A percentile compares a stretch with the other conserved stretches of the same genome.
These are phyloP conservation scores for Ophiodon elongatus DNA, from an alignment of 2,113 vertebrate species.

Conservation along the genomic window DNA sequence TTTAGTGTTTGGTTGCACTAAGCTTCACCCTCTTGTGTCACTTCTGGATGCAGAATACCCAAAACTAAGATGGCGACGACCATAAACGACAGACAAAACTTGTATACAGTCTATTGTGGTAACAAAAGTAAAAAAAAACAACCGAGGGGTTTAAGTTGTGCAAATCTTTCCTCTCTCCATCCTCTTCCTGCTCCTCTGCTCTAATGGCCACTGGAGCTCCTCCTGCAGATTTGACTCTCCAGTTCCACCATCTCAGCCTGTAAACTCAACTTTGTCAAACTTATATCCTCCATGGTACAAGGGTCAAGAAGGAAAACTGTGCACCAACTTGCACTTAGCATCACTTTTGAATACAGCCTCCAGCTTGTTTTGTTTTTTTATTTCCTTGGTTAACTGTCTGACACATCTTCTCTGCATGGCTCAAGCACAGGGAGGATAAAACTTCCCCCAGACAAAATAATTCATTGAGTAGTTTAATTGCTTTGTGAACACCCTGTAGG, in stretches of 20 bases:
- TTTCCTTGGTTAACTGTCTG: conserved; percentile 32
- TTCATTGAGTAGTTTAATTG: neutral
- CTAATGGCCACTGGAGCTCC: neutral
- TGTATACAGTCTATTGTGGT: neutral
- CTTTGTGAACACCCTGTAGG: conserved; percentile 22
- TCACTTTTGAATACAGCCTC: conserved; percentile 11
- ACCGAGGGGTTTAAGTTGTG: neutral
- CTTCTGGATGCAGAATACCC: too few species aligned
- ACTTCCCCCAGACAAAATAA: conserved; percentile 9
- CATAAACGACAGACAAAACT: too few species aligned
- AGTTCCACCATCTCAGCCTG: conserved; percentile 2
- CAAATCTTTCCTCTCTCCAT: neutral
- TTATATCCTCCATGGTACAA: neutral
- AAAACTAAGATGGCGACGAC: too few species aligned
- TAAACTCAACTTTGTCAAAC: neutral
- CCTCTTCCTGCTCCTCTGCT: neutral
- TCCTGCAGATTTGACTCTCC: neutral
- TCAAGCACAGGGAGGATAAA: neutral
- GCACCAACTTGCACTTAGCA: neutral
- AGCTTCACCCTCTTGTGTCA: too few species aligned
- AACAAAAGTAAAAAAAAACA: neutral
- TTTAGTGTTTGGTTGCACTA: too few species aligned
- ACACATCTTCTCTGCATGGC: conserved; percentile 1
- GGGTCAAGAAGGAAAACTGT: conserved; percentile 16
- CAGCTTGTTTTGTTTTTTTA: conserved; percentile 12